phyloP scores from a whole-genome alignment of 2,113 vertebrate genomes.

The Crotalus viridis region DNA sequence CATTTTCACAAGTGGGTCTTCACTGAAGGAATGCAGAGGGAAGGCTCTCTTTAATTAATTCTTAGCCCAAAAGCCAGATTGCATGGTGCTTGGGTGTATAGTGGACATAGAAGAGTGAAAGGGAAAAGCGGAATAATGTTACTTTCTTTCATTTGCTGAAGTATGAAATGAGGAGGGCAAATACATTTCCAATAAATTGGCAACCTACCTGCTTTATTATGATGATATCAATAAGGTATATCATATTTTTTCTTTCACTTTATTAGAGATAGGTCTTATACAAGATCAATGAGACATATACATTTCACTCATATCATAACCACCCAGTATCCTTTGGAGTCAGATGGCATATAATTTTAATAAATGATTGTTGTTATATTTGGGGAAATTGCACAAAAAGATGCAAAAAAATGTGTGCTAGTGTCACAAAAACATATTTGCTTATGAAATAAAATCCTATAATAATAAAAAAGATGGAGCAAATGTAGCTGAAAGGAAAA shows the following conservation, averaged over 20 bases:
- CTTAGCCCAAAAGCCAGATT: neutral
- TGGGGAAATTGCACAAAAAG: neutral
- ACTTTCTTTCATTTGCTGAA: neutral
- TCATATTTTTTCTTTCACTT: neutral
- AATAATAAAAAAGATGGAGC: too few relatives aligned
- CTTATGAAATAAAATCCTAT: neutral
- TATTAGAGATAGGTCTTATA: neutral
- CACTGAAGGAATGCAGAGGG: neutral
- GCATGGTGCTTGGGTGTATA: too few relatives aligned
- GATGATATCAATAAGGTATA: neutral
- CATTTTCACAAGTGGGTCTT: neutral
- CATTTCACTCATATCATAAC: neutral
- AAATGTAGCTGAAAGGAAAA: neutral
- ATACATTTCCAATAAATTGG: neutral
- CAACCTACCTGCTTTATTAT: neutral
- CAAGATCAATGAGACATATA: neutral
- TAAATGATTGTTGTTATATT: neutral
- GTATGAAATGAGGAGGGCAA: neutral
- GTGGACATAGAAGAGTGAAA: neutral
- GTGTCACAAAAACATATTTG: neutral
- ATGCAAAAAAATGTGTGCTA: neutral
- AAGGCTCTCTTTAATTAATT: neutral
- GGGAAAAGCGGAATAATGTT: neutral
- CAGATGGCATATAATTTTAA: neutral
- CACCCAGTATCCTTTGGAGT: neutral